Evolutionary conservation across 2,888 invertebrate genomes (phyloP).

Genomic region (Drosophila quasianomalipes): DNA sequence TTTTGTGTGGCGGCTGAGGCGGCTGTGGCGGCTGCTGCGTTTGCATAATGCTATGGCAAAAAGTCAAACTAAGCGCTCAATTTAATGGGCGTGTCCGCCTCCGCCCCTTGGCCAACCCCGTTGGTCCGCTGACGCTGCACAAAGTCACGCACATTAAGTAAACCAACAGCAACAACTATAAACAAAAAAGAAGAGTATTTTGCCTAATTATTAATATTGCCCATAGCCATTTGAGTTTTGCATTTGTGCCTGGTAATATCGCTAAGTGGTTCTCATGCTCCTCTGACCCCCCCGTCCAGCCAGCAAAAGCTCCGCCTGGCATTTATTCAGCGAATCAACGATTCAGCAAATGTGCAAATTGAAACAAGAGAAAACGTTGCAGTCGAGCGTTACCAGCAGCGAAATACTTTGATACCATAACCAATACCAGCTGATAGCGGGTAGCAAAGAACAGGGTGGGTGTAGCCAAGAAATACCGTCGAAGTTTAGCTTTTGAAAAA

Average conservation of each 20-base stretch:
- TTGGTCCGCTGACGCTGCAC: conserved; percentile 25
- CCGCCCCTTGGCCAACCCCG: neutral
- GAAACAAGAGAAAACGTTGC: neutral
- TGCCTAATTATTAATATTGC: conserved; percentile 61
- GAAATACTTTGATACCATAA: neutral
- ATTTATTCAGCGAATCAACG: neutral
- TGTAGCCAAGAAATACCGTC: neutral
- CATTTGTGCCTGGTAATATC: conserved; percentile 46
- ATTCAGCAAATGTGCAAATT: conserved; percentile 43
- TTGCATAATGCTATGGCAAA: conserved; percentile 26
- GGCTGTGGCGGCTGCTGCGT: conserved; percentile 13
- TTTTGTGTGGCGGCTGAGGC: neutral
- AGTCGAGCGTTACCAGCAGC: neutral
- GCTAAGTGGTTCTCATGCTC: conserved; percentile 43
- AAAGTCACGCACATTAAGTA: conserved; percentile 61
- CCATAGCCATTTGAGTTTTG: conserved; percentile 26
- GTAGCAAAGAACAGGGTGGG: neutral
- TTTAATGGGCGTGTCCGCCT: conserved; percentile 34
- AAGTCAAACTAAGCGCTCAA: conserved; percentile 30
- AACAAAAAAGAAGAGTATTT: conserved; percentile 21
- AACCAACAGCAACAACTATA: conserved; percentile 23
- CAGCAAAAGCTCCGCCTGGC: neutral
- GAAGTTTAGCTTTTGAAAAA: neutral
- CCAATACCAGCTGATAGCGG: neutral
- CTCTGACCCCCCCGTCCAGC: neutral